A percentile compares a stretch with the other conserved stretches of the same genome.
Evolutionary conservation across 2,888 invertebrate genomes (phyloP).

Genomic region (Gastracanthus pulcherrimus): DNA sequence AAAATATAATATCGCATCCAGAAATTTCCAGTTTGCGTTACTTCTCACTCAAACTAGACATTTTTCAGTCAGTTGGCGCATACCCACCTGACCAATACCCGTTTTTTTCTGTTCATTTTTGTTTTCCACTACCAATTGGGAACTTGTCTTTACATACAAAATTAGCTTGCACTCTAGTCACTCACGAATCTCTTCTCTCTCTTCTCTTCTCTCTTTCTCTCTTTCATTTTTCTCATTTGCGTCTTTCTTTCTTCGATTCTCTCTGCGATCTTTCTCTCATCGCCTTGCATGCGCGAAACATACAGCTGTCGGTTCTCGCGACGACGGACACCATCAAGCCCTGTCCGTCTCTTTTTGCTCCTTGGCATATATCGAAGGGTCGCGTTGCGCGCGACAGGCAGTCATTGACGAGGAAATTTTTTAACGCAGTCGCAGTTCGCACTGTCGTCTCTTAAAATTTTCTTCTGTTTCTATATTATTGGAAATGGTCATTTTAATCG

Average conservation of each 20-base stretch:
- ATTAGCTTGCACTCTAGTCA: constrained; percentile 75
- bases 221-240: constrained; percentile 27
- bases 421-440: not conserved
- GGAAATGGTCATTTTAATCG: not conserved
- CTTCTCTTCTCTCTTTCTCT: constrained; percentile 58
- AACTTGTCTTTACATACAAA: constrained; percentile 60
- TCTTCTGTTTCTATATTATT: not conserved
- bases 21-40: constrained; percentile 55
- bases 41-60: constrained; percentile 60
- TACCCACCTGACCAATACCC: constrained; percentile 72
- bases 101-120: constrained; percentile 51
- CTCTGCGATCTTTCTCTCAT: constrained; percentile 60
- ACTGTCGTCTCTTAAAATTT: too few species aligned
- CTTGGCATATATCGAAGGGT: constrained; percentile 46
- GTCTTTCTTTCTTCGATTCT: constrained; percentile 67
- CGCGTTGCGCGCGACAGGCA: constrained; percentile 53
- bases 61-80: constrained; percentile 73
- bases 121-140: constrained; percentile 39
- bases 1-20: not conserved
- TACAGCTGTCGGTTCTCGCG: constrained; percentile 19
- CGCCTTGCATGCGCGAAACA: constrained; percentile 71
- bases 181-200: constrained; percentile 64
- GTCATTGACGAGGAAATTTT: constrained; percentile 56
- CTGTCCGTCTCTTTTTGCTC: constrained; percentile 48
- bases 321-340: too few species aligned